Evolutionary conservation across 2,888 invertebrate species (phyloP).

Genomic region (Globia sparganii): DNA sequence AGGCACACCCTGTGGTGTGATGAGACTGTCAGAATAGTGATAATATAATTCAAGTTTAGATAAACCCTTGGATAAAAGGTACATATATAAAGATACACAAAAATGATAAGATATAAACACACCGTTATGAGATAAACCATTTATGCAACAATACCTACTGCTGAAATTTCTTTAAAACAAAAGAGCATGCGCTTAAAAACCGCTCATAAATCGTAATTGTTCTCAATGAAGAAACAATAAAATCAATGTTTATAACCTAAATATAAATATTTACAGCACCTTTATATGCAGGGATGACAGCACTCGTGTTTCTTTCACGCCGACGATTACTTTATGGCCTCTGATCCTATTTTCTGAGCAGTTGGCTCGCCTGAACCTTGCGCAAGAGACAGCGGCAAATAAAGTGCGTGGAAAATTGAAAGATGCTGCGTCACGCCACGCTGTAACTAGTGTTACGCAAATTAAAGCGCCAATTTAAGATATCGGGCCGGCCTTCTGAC

Average conservation of each 20-base stretch:
- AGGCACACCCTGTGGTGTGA: conserved; percentile 8
- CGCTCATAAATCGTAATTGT: conserved; percentile 8
- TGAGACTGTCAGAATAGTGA: conserved; percentile 5
- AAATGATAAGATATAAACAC: conserved; percentile 33
- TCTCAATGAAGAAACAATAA: conserved; percentile 25
- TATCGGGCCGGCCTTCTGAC: conserved; percentile 72
- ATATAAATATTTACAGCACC: conserved; percentile 36
- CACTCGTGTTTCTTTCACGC: conserved; percentile 67
- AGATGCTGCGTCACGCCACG: conserved; percentile 74
- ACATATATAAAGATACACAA: conserved; percentile 15
- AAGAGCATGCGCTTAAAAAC: conserved; percentile 12
- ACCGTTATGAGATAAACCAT: conserved; percentile 17
- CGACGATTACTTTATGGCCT: conserved; percentile 70
- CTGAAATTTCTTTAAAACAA: conserved; percentile 9
- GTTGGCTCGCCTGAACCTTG: conserved; percentile 72
- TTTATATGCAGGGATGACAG: conserved; percentile 3
- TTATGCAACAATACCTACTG: conserved; percentile 1
- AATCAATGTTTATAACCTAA: conserved; percentile 28
- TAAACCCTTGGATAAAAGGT: conserved; percentile 32
- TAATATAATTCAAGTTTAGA: conserved; percentile 51
- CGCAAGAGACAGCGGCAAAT: conserved; percentile 83
- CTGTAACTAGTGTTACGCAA: conserved; percentile 79
- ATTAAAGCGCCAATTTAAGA: conserved; percentile 75
- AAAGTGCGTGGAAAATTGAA: conserved; percentile 80
- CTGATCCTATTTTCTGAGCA: conserved; percentile 67